phyloP scores from a whole-genome alignment of 2,888 invertebrate genomes.

The Chromoteleia sp. region DNA sequence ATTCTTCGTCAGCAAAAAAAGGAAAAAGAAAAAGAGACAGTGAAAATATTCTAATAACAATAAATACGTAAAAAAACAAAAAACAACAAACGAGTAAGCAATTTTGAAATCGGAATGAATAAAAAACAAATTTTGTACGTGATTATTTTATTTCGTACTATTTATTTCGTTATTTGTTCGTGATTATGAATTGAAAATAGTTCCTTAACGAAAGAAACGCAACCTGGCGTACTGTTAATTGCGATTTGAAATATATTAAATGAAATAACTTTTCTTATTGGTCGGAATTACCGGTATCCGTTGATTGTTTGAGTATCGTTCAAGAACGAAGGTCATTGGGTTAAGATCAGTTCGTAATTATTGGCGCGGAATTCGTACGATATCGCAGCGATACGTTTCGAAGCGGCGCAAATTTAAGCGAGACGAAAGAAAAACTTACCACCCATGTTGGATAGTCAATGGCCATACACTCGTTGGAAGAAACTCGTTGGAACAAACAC shows the following conservation, averaged over 20 bases:
- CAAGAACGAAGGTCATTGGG: constrained; percentile 80
- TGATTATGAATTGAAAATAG: too few relatives aligned
- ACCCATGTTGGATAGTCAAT: constrained; percentile 76
- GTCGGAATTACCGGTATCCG: constrained; percentile 48
- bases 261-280: constrained; percentile 24
- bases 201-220: too few relatives aligned
- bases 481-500: constrained; percentile 72
- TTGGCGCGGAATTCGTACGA: constrained; percentile 16
- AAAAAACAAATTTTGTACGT: too few relatives aligned
- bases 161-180: too few relatives aligned
- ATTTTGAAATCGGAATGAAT: too few relatives aligned
- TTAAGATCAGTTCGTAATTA: constrained; percentile 73
- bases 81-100: too few relatives aligned
- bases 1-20: too few relatives aligned
- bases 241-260: constrained; percentile 39
- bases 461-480: constrained; percentile 56
- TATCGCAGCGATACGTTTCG: neutral
- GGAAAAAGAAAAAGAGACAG: too few relatives aligned
- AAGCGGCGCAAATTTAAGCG: neutral
- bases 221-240: too few relatives aligned
- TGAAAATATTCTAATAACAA: too few relatives aligned
- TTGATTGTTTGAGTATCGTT: constrained; percentile 48
- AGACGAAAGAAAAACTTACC: constrained; percentile 74
- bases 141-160: too few relatives aligned
- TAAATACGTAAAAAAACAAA: too few relatives aligned